Evolutionary conservation across 2,888 invertebrate genomes (phyloP).

Genomic region (Drosophila sordidapex): DNA sequence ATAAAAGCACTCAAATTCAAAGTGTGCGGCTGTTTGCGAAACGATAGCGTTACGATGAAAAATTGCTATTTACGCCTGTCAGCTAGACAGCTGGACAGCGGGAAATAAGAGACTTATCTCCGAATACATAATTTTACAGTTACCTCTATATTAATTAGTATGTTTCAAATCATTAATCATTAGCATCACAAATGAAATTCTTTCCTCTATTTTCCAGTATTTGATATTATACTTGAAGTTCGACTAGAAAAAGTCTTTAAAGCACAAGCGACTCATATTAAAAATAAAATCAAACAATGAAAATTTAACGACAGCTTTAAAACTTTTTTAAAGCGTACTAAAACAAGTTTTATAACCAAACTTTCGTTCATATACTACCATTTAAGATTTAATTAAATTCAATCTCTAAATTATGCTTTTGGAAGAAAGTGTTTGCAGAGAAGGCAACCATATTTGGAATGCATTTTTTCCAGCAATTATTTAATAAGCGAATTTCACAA

Average conservation of each 20-base stretch:
- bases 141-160: not conserved
- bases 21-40: constrained; percentile 3
- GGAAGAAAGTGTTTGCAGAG: not conserved
- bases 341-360: not conserved
- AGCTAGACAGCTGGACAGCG: not conserved
- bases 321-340: not conserved
- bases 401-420: not conserved
- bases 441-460: not conserved
- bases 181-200: not conserved
- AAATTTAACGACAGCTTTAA: not conserved
- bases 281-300: not conserved
- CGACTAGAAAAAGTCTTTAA: rapidly evolving
- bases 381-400: not conserved
- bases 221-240: not conserved
- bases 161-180: not conserved
- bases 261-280: not conserved
- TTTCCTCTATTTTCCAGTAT: no score
- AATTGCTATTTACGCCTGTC: constrained; percentile 11
- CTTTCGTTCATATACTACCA: no score
- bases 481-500: not conserved
- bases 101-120: not conserved
- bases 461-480: not conserved
- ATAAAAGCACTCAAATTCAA: constrained; percentile 24
- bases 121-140: not conserved
- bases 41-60: constrained; percentile 25